Percentiles rank a stretch among this genome's conserved stretches.
Evolutionary conservation across 2,888 invertebrate species (phyloP).

Genomic region (Leptinotarsa juncta): DNA sequence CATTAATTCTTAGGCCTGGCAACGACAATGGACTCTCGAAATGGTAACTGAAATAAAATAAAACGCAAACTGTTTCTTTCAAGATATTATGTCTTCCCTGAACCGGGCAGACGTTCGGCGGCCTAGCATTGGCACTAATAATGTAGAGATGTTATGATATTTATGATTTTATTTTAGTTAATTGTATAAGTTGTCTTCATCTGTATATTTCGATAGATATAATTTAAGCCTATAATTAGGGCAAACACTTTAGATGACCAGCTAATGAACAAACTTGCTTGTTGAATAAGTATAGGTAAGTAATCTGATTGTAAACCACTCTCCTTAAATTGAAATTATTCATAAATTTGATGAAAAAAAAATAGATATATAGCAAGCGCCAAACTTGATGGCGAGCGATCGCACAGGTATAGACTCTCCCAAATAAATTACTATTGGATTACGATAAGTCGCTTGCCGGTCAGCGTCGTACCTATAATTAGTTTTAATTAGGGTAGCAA

Average conservation of each 20-base stretch:
- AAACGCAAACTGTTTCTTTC: conserved; percentile 31
- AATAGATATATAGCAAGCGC: too few relatives aligned
- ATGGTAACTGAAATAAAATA: conserved; percentile 50
- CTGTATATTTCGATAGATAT: conserved; percentile 49
- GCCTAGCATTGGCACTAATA: conserved; percentile 63
- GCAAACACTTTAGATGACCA: conserved; percentile 17
- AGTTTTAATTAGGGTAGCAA: too few relatives aligned
- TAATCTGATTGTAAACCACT: not conserved
- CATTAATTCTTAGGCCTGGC: conserved; percentile 67
- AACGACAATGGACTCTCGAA: conserved; percentile 66
- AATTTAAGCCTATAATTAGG: conserved; percentile 39
- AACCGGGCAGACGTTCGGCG: conserved; percentile 58
- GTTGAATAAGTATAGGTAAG: not conserved
- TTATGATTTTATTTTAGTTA: conserved; percentile 46
- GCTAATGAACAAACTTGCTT: conserved; percentile 14
- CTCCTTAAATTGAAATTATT: not conserved
- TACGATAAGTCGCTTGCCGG: too few relatives aligned
- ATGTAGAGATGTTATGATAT: conserved; percentile 64
- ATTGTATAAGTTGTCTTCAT: conserved; percentile 43
- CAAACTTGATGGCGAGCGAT: too few relatives aligned
- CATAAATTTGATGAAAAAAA: too few relatives aligned
- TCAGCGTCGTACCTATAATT: too few relatives aligned
- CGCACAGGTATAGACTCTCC: too few relatives aligned
- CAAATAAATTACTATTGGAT: too few relatives aligned
- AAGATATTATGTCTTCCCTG: conserved; percentile 62